These are phyloP conservation scores for Heterodera schachtii DNA, from an alignment of 1,140 invertebrate species.

Conservation along the genomic window DNA sequence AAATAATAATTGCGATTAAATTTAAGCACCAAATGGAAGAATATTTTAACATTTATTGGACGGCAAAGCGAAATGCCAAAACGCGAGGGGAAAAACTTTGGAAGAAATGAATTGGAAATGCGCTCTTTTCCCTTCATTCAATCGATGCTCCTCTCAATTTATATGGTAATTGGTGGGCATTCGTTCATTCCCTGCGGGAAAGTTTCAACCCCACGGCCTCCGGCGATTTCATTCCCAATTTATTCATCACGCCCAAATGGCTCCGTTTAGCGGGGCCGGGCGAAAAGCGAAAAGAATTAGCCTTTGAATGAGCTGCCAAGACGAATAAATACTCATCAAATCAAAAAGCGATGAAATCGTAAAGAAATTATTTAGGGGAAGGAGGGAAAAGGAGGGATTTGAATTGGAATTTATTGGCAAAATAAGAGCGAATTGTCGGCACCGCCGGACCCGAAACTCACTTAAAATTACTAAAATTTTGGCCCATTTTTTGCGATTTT, in stretches of 20 bases:
- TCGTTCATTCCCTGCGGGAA: not conserved
- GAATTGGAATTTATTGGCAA: too few relatives aligned
- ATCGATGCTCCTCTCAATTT: not conserved
- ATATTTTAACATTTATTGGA: too few relatives aligned
- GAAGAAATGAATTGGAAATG: not conserved
- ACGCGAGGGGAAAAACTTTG: not conserved
- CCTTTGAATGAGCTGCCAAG: not conserved
- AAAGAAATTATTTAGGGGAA: too few relatives aligned
- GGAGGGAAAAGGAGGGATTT: not conserved
- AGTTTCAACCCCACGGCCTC: not conserved
- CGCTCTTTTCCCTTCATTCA: not conserved
- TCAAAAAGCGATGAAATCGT: not conserved
- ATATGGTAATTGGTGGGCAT: not conserved
- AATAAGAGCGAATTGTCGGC: too few relatives aligned
- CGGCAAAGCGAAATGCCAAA: too few relatives aligned
- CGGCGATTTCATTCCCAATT: not conserved
- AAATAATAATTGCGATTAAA: too few relatives aligned
- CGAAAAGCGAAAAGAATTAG: not conserved
- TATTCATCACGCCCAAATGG: conserved; percentile 1
- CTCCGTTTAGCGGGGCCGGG: not conserved
- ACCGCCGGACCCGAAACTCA: too few relatives aligned
- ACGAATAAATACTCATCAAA: not conserved
- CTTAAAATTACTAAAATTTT: too few relatives aligned
- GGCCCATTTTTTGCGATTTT: too few relatives aligned
- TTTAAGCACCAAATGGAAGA: too few relatives aligned